Evolutionary conservation across 2,797 vertebrate genomes (phyloP).

Genomic region (Liparis tanakae): DNA sequence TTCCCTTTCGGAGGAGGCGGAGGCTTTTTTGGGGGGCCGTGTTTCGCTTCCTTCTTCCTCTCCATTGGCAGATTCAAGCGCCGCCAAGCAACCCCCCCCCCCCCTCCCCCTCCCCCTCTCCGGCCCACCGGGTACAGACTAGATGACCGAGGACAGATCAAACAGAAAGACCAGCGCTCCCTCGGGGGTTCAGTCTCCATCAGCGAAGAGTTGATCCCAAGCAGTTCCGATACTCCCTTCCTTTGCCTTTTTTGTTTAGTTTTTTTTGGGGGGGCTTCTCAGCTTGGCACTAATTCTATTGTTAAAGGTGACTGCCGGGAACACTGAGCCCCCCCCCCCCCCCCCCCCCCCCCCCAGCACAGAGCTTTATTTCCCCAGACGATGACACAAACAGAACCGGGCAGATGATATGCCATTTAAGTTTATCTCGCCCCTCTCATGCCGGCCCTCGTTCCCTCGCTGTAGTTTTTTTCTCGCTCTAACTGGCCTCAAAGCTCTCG

Average conservation of each 20-base stretch:
- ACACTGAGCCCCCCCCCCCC: slow-evolving; percentile 31
- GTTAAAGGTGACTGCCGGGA: slow-evolving; percentile 63
- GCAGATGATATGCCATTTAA: slow-evolving; percentile 49
- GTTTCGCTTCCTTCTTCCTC: slow-evolving; percentile 44
- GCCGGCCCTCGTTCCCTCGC: slow-evolving; percentile 31
- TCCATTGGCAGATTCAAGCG: slow-evolving; percentile 62
- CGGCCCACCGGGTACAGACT: slow-evolving; percentile 62
- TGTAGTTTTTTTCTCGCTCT: slow-evolving; percentile 19
- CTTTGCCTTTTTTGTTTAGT: slow-evolving; percentile 12
- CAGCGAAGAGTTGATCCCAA: slow-evolving; percentile 63
- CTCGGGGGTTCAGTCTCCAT: slow-evolving; percentile 63
- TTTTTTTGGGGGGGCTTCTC: slow-evolving; percentile 12
- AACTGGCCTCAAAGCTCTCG: slow-evolving; percentile 50
- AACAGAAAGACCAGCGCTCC: slow-evolving; percentile 68
- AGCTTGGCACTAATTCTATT: slow-evolving; percentile 64
- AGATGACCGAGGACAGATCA: slow-evolving; percentile 74
- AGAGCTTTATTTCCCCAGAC: slow-evolving; percentile 4
- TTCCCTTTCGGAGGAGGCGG: slow-evolving; percentile 10
- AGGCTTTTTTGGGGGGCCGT: slow-evolving; percentile 42
- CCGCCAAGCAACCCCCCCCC: slow-evolving; percentile 54
- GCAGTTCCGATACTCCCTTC: slow-evolving; percentile 53
- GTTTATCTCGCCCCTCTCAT: slow-evolving; percentile 39
- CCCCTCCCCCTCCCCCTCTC: no score
- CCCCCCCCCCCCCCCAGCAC: slow-evolving; percentile 22
- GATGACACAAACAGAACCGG: slow-evolving; percentile 40